Percentiles rank a stretch among this genome's conserved stretches.
These are phyloP conservation scores for Notothenia coriiceps DNA, from an alignment of 2,113 vertebrate genomes.

Conservation along the genomic window DNA sequence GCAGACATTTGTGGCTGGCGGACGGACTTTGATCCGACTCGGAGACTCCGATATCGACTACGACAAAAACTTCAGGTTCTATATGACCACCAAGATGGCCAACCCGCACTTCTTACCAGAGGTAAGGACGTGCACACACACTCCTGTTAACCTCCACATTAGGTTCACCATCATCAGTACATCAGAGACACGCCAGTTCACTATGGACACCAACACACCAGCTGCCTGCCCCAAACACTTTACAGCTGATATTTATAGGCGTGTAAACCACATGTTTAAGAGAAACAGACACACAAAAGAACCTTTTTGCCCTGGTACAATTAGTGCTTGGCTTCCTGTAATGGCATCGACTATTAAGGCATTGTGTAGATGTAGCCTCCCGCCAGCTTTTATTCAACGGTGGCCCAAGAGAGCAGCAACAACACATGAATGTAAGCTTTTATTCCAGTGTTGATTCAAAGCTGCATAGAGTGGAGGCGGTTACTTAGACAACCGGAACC, in stretches of 20 bases:
- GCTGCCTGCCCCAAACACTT: neutral
- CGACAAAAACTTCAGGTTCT: conserved; percentile 89
- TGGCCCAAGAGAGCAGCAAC: neutral
- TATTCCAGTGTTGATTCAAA: neutral
- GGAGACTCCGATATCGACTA: conserved; percentile 92
- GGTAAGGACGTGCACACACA: conserved; percentile 72
- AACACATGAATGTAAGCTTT: neutral
- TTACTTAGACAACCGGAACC: neutral
- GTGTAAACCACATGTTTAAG: neutral
- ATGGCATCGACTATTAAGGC: neutral
- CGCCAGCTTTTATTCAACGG: conserved; percentile 8
- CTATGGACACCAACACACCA: neutral
- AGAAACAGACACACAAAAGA: neutral
- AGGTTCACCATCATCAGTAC: neutral
- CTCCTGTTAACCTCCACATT: neutral
- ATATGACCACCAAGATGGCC: conserved; percentile 92
- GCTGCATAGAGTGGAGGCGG: neutral
- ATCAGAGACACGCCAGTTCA: neutral
- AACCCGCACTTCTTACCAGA: conserved; percentile 94
- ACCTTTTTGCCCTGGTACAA: neutral
- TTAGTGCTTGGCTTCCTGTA: conserved; percentile 3
- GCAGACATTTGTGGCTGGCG: conserved; percentile 88
- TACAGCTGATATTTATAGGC: neutral
- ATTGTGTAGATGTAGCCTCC: neutral
- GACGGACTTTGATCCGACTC: conserved; percentile 87